Evolutionary conservation across 2,797 vertebrate genomes (phyloP).

Genomic region (Serranus cabrilla): DNA sequence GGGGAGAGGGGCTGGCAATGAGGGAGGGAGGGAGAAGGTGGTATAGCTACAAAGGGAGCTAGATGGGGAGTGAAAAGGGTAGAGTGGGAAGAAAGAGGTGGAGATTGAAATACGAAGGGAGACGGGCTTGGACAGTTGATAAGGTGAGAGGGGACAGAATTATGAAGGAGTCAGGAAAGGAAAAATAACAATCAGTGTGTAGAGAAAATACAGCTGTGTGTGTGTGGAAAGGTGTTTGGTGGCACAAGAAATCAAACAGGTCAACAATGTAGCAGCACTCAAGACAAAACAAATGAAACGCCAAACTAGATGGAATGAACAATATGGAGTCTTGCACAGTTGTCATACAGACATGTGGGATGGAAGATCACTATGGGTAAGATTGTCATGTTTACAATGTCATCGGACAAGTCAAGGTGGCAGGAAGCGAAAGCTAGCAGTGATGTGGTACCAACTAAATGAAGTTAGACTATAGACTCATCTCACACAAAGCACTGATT

Average conservation of each 20-base stretch:
- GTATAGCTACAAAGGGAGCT: slow-evolving; percentile 64
- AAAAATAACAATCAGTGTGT: slow-evolving; percentile 57
- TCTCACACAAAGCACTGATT: too few species aligned
- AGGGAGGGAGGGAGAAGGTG: slow-evolving; percentile 47
- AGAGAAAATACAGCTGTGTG: slow-evolving; percentile 22
- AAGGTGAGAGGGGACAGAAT: slow-evolving; percentile 62
- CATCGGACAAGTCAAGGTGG: background rate
- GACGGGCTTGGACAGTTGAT: slow-evolving; percentile 59
- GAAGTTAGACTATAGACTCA: too few species aligned
- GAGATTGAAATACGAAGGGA: slow-evolving; percentile 60
- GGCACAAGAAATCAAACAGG: slow-evolving; percentile 5
- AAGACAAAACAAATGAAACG: slow-evolving; percentile 24
- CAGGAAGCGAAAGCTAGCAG: background rate
- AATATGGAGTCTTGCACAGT: background rate
- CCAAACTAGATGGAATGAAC: background rate
- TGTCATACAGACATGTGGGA: background rate
- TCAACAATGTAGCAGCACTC: slow-evolving; percentile 10
- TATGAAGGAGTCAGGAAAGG: slow-evolving; percentile 55
- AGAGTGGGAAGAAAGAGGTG: slow-evolving; percentile 63
- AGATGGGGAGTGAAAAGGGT: slow-evolving; percentile 69
- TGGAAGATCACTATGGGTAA: background rate
- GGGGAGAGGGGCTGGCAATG: slow-evolving; percentile 44
- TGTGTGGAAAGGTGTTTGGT: slow-evolving; percentile 13
- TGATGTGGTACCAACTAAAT: too few species aligned
- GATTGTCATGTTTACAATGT: background rate